phyloP scores from a whole-genome alignment of 2,888 invertebrate genomes.

The Sepioteuthis lessoniana region DNA sequence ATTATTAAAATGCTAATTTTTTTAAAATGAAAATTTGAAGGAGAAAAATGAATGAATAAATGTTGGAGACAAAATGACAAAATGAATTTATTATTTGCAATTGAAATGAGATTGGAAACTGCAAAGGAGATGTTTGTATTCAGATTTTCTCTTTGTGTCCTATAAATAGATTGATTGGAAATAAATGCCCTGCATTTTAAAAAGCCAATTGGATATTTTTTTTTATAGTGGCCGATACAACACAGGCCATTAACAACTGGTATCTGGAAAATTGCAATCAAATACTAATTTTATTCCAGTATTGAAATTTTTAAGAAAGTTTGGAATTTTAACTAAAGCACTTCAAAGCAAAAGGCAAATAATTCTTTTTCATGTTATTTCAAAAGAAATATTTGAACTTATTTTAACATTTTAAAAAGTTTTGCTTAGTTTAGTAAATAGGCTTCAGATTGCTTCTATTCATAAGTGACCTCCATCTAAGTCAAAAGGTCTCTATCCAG shows the following conservation, averaged over 20 bases:
- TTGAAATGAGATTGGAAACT: neutral
- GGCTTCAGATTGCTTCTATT: too few species aligned
- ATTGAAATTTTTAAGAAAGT: neutral
- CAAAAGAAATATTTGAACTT: neutral
- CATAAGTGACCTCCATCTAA: too few species aligned
- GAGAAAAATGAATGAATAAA: neutral
- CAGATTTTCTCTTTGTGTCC: neutral
- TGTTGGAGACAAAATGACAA: neutral
- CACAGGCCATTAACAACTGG: neutral
- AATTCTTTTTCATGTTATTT: neutral
- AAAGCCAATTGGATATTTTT: neutral
- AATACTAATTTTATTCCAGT: neutral
- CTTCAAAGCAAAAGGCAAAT: neutral
- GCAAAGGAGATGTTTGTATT: neutral
- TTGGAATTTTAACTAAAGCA: neutral
- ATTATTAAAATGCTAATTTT: neutral
- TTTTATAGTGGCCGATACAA: neutral
- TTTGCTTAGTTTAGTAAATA: too few species aligned
- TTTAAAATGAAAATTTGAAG: neutral
- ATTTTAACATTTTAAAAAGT: too few species aligned
- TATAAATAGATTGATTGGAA: neutral
- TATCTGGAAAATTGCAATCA: neutral
- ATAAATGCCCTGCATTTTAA: neutral
- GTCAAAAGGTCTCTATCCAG: too few species aligned
- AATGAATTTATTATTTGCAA: conserved; percentile 9